Evolutionary conservation across 2,113 vertebrate genomes (phyloP), one percentile per base, ranked within the genome.

Genomic region (Hystrix brachyura): DNA sequence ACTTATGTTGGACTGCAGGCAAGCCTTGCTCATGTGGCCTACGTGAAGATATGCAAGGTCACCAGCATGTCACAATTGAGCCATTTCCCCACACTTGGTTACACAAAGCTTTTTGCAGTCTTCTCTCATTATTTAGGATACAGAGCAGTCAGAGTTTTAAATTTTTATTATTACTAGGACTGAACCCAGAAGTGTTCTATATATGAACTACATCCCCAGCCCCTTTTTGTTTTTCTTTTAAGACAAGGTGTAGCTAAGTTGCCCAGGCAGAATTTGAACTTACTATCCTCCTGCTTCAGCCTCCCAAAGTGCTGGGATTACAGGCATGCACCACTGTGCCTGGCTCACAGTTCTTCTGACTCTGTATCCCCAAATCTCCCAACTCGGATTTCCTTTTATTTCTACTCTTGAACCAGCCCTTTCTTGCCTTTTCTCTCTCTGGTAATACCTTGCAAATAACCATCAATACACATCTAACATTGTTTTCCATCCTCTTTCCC

Each of bases 1-100:
- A 62, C n/a, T 86, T 69, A 7, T 53, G 82, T 91, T 38, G 53
- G 71, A 71, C 82, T 89, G 43, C 57, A 87, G 76, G 87, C 78
- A 83, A 74, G 38, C 53, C 91, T 94, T 60, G 81, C 59, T 97
- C 81, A 5, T 94, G 94, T 90, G 94, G 71, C 64, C 69, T 76
- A 46, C 32, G 19, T 38, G 85, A 92, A 91, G 57, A 92, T 48
- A n/a, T 57, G 27, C 91, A 96, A 95, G 65, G 85, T 95, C 95
- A 92, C 32, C 71, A 19, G 60, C 32, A 14, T 72, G 14, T 76
- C 71, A 64, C 29, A 23, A n/a, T 34, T 43, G 19, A 72, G 38
- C 34, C 48, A 38, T 71, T 74, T 67, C 8, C 48, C 29, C 51
- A 43, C 5, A 29, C 72, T 81, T 87, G 5, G 38, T 92, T 84